phyloP scores from a whole-genome alignment of 1,140 invertebrate genomes.

The Caenorhabditis remanei region DNA sequence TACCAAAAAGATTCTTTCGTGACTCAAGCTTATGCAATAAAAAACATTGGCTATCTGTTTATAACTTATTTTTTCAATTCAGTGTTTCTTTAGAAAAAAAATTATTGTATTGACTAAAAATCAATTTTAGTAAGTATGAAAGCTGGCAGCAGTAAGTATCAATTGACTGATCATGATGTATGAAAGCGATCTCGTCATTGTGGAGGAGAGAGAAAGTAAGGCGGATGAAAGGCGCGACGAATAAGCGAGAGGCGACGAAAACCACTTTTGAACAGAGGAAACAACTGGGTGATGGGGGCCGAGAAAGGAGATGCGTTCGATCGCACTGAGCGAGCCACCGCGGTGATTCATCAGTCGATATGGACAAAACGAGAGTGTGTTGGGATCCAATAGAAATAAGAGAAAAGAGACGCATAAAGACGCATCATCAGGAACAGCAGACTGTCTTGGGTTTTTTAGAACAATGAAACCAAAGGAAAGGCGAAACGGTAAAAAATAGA shows the following conservation, averaged over 20 bases:
- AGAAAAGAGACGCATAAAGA: not conserved
- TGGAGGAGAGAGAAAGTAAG: too few relatives aligned
- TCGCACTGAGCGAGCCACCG: slow-evolving; percentile 22
- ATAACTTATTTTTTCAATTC: too few relatives aligned
- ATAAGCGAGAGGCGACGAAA: not conserved
- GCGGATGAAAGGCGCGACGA: too few relatives aligned
- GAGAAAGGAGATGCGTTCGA: slow-evolving; percentile 46
- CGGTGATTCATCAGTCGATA: slow-evolving; percentile 50
- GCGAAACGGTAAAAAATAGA: not conserved
- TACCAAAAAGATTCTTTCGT: too few relatives aligned
- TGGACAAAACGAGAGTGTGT: not conserved
- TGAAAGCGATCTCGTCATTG: too few relatives aligned
- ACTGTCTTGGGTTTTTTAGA: not conserved
- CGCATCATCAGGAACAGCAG: slow-evolving; percentile 23
- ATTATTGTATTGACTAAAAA: too few relatives aligned
- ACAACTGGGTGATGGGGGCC: slow-evolving; percentile 22
- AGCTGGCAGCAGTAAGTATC: too few relatives aligned
- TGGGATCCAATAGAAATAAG: not conserved
- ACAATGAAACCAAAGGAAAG: not conserved
- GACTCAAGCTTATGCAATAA: too few relatives aligned
- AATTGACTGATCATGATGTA: too few relatives aligned
- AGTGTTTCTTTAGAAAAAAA: too few relatives aligned
- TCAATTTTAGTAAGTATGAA: too few relatives aligned
- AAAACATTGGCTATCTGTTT: too few relatives aligned
- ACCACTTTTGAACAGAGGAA: slow-evolving; percentile 11